Conservation (phyloP, 2,113 vertebrate genomes). For the Circaetus gallicus region DNA sequence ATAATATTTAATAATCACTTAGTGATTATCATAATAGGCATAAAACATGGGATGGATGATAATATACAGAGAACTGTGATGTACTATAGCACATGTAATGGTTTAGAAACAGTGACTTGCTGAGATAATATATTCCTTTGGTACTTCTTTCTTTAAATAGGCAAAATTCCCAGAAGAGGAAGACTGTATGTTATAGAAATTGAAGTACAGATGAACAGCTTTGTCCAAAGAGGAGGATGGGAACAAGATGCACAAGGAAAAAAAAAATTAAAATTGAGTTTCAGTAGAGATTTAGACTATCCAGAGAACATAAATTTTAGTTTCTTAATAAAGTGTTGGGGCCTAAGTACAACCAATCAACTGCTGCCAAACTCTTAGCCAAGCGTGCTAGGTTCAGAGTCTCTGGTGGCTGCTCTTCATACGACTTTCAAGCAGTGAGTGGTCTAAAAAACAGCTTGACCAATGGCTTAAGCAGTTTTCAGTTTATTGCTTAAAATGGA, state of each 20-base stretch:
- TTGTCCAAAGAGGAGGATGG: neutral
- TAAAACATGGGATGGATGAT: neutral
- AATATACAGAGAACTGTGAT: neutral
- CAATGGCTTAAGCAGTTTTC: neutral
- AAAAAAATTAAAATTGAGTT: neutral
- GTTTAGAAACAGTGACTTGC: neutral
- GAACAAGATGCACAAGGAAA: neutral
- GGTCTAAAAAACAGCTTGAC: neutral
- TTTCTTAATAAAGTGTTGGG: neutral
- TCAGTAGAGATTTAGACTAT: neutral
- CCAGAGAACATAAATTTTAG: neutral
- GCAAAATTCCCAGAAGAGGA: neutral
- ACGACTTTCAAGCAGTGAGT: neutral
- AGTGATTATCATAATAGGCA: neutral
- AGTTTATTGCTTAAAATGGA: neutral
- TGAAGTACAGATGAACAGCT: neutral
- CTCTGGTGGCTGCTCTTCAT: neutral
- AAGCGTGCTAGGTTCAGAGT: neutral
- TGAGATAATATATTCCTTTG: neutral
- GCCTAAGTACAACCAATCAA: neutral
- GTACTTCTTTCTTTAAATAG: neutral
- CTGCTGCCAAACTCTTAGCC: neutral
- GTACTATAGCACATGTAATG: neutral
- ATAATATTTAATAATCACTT: constrained; percentile 31
- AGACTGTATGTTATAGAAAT: neutral